Evolutionary conservation across 2,797 vertebrate genomes (phyloP).

Genomic region (Sebastes vulpes): DNA sequence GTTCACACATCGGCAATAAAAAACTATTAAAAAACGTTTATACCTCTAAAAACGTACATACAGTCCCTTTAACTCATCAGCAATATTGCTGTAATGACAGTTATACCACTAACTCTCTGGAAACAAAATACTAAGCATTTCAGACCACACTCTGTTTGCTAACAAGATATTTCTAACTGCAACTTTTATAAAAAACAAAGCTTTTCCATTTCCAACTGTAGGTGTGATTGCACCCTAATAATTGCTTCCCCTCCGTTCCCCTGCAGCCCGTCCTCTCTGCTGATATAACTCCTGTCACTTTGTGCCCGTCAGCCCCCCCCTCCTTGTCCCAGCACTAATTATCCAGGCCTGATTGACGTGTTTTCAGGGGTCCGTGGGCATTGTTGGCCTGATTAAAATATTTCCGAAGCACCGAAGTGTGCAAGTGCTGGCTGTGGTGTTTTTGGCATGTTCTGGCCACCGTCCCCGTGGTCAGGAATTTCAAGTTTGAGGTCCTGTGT

Average conservation of each 20-base stretch:
- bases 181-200: not conserved
- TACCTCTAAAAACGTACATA: too few species aligned
- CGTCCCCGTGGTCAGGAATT: conserved; percentile 38
- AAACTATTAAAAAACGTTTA: fast-evolving
- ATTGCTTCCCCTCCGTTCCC: not conserved
- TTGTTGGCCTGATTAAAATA: conserved; percentile 82
- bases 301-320: conserved; percentile 25
- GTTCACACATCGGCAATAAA: too few species aligned
- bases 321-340: conserved; percentile 72
- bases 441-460: conserved; percentile 41
- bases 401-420: conserved; percentile 75
- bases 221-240: not conserved
- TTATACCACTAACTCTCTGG: not conserved
- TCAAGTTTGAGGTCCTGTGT: conserved; percentile 10
- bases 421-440: conserved; percentile 36
- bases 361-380: conserved; percentile 65
- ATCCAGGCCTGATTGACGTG: conserved; percentile 71
- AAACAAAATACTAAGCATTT: not conserved
- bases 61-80: not conserved
- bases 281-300: conserved; percentile 52
- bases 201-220: not conserved
- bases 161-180: not conserved
- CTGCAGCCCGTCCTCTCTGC: conserved; percentile 5
- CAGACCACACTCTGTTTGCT: not conserved
- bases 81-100: not conserved